Evolutionary conservation across 2,113 vertebrate genomes (phyloP), one percentile per base, ranked within the genome.

Genomic region (Microcebus murinus): DNA sequence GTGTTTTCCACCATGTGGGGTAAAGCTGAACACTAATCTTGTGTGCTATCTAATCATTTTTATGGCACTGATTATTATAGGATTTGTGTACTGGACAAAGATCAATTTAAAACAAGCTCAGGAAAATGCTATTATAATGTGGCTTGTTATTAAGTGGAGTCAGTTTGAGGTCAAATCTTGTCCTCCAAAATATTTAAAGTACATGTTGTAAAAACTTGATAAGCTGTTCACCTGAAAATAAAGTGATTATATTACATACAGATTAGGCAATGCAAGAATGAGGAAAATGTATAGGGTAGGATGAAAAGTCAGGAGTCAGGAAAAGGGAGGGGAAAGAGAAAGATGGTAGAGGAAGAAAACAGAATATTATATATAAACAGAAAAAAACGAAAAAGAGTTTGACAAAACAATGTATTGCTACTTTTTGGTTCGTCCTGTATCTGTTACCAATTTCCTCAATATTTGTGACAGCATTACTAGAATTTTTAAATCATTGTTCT

Each of bases 31-130:
- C 42, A 14, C 14, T 57, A 23, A 79, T 48, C 65, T 1, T 23
- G 5, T 87, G 63, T 70, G 6, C 23, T 92, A 81, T 81, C 50
- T 90, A 27, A 36, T 89, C 48, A 42, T 39, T 92, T 96, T 93
- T 96, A 98, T 96, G 45, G 15, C 39, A 52, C 21, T 48, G 42
- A 83, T 90, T 96, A 94, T 45, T 6, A 52, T 12, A 59, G 48
- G 18, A 65, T 70, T 90, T 93, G 27, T 96, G 70, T 63, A 71
- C 45, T 11, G 80, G 74, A n/a, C 76, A 96, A 96, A 96, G 97
- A 90, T 95, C 84, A 87, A 31, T 71, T 90, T 90, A 70, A 79
- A 94, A 42, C 27, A 67, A 65, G 18, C 8, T 52, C 14, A 71
- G 55, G 87, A 50, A 94, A 82, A 91, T 86, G 11, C 25, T 71